phyloP scores from a whole-genome alignment of 2,888 invertebrate genomes.

The Drosophila nr. fundita region DNA sequence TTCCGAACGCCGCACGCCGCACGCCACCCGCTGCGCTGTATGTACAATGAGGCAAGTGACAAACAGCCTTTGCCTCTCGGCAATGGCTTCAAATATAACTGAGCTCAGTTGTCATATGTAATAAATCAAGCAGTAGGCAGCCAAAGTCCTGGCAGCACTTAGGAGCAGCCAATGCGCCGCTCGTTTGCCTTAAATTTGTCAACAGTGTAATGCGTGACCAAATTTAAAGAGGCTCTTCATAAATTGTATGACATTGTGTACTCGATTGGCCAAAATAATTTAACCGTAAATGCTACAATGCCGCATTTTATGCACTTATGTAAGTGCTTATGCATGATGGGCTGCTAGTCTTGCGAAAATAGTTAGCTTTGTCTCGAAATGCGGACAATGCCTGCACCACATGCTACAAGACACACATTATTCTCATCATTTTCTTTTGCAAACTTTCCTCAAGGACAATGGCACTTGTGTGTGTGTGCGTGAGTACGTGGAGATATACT shows the following conservation, averaged over 20 bases:
- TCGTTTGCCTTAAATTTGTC: conserved; percentile 50
- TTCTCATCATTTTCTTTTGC: conserved; percentile 5
- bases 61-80: conserved; percentile 25
- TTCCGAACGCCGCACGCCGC: conserved; percentile 1
- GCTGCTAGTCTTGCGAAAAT: conserved; percentile 7
- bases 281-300: background rate
- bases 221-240: conserved; percentile 40
- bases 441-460: conserved; percentile 12
- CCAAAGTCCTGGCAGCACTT: conserved; percentile 8
- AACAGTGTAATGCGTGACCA: conserved; percentile 33
- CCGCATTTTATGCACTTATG: conserved; percentile 27
- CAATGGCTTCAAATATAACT: conserved; percentile 35
- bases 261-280: conserved; percentile 15
- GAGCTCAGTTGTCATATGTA: conserved; percentile 55
- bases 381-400: conserved; percentile 2
- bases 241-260: conserved; percentile 24
- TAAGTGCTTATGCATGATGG: conserved; percentile 15
- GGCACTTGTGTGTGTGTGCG: background rate
- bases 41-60: conserved; percentile 62
- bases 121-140: conserved; percentile 60
- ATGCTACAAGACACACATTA: conserved; percentile 24
- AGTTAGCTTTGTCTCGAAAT: conserved; percentile 13
- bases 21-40: conserved; percentile 45
- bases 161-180: background rate
- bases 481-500: conserved; percentile 18